Conservation (phyloP, 2,113 vertebrate species). For the Casuarius casuarius region DNA sequence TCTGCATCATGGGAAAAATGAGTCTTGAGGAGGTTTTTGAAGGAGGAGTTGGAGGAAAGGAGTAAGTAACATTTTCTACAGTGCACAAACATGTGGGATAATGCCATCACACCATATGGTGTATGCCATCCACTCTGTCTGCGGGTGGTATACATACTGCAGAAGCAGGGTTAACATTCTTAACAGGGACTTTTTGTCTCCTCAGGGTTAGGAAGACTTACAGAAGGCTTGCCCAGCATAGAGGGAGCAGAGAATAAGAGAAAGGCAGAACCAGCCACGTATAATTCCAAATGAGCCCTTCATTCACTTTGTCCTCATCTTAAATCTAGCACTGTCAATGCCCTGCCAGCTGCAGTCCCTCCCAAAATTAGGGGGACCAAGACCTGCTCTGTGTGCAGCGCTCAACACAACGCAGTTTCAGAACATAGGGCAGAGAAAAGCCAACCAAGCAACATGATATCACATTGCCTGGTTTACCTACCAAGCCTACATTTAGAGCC, state of each 20-base stretch:
- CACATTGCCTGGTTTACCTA: background rate
- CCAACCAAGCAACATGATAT: background rate
- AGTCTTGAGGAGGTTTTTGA: background rate
- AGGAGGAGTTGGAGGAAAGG: background rate
- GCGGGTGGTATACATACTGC: background rate
- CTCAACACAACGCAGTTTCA: background rate
- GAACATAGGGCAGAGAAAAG: background rate
- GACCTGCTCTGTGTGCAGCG: background rate
- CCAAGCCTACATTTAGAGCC: background rate
- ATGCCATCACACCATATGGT: background rate
- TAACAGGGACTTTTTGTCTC: background rate
- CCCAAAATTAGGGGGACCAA: background rate
- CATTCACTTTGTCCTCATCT: background rate
- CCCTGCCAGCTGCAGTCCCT: background rate
- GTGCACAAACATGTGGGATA: background rate
- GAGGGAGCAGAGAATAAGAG: background rate
- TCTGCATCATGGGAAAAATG: background rate
- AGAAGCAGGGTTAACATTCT: background rate
- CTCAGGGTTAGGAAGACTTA: background rate
- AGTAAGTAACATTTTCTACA: background rate
- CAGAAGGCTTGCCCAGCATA: background rate
- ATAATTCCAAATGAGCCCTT: fast-evolving
- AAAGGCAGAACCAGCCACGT: fast-evolving
- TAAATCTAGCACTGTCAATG: background rate
- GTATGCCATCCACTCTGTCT: background rate